Percentiles rank a stretch among this genome's conserved stretches.
Conservation (phyloP, 2,797 vertebrate species). For the Lepilemur ruficaudatus region DNA sequence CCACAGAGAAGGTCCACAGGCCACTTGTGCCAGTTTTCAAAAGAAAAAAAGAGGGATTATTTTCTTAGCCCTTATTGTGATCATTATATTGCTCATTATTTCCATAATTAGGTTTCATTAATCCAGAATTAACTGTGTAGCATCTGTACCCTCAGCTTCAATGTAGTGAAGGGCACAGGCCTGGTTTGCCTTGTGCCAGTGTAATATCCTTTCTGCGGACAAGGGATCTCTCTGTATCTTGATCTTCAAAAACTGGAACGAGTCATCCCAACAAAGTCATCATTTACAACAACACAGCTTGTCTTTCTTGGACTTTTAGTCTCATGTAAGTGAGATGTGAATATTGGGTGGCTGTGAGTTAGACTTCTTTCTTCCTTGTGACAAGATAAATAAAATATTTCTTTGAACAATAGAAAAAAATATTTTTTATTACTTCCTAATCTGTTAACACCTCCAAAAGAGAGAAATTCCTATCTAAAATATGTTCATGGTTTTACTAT, state of each 20-base stretch:
- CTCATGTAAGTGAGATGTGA: background rate
- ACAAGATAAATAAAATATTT: conserved; percentile 14
- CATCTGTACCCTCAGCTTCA: background rate
- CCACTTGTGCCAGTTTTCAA: background rate
- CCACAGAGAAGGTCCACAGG: background rate
- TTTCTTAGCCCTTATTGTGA: conserved; percentile 12
- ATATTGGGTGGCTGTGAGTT: background rate
- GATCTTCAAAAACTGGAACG: background rate
- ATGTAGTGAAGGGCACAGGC: background rate
- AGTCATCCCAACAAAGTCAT: background rate
- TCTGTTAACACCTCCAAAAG: background rate
- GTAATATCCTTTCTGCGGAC: background rate
- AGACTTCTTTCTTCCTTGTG: background rate
- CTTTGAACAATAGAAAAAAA: background rate
- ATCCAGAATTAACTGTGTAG: conserved; percentile 5
- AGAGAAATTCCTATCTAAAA: background rate
- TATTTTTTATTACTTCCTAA: conserved; percentile 10
- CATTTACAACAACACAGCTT: background rate
- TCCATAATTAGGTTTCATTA: conserved; percentile 59
- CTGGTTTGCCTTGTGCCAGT: background rate
- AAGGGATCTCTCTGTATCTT: background rate
- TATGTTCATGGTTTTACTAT: background rate
- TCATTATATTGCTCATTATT: conserved; percentile 36
- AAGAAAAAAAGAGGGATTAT: background rate
- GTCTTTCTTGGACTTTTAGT: background rate